Conservation (phyloP, 2,113 vertebrate species). For the Gymnarchus niloticus region DNA sequence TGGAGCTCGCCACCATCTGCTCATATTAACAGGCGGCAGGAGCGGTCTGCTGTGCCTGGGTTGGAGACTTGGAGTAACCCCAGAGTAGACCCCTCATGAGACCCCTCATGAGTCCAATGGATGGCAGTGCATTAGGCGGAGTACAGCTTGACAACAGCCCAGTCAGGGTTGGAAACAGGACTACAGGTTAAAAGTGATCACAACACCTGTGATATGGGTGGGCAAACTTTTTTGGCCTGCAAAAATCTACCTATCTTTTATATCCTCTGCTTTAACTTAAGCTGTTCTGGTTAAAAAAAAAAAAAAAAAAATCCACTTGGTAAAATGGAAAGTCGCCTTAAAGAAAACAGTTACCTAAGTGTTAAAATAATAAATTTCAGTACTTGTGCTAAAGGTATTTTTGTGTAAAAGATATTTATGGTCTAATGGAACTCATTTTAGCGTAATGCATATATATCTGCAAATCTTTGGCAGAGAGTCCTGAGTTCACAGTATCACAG, state of each 20-base stretch:
- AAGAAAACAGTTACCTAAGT: neutral
- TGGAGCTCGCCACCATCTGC: conserved; percentile 70
- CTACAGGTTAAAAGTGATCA: neutral
- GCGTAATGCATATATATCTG: neutral
- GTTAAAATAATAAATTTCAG: neutral
- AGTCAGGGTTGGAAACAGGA: neutral
- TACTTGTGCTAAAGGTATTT: neutral
- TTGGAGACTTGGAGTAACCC: neutral
- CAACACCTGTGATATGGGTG: neutral
- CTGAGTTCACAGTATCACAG: neutral
- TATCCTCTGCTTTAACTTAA: neutral
- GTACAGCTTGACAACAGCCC: neutral
- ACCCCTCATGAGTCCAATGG: neutral
- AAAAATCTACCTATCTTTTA: neutral
- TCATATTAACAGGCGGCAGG: conserved; percentile 40
- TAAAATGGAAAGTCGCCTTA: neutral
- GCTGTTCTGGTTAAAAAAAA: neutral
- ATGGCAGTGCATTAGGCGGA: neutral
- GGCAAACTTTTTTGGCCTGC: neutral
- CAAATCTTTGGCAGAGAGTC: conserved; percentile 10
- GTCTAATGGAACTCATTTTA: conserved; percentile 8
- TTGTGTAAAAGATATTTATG: neutral
- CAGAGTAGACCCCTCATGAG: neutral
- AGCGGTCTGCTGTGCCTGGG: neutral
- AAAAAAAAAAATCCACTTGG: neutral